Conservation (phyloP, 2,113 vertebrate genomes). For the Eretmochelys imbricata region DNA sequence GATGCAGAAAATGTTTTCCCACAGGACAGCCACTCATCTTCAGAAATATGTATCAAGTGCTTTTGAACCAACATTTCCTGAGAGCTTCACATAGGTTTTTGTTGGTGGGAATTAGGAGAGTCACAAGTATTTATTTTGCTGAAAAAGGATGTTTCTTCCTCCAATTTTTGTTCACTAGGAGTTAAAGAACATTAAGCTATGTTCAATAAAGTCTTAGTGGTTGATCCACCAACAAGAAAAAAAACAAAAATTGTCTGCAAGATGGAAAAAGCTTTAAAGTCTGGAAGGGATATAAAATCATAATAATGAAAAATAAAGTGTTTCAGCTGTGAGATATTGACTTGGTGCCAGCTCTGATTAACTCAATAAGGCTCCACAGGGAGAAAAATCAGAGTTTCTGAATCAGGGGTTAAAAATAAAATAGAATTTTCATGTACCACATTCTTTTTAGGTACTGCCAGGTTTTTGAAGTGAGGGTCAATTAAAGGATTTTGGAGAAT, state of each 20-base stretch:
- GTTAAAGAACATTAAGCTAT: slow-evolving; percentile 45
- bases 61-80: background rate
- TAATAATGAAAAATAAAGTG: slow-evolving; percentile 62
- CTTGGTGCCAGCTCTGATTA: slow-evolving; percentile 45
- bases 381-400: background rate
- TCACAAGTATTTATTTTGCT: slow-evolving; percentile 8
- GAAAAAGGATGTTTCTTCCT: slow-evolving; percentile 32
- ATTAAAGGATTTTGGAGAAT: background rate
- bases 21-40: background rate
- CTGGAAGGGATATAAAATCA: slow-evolving; percentile 64
- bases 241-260: slow-evolving; percentile 63
- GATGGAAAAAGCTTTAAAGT: slow-evolving; percentile 58
- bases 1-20: background rate
- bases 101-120: slow-evolving; percentile 19
- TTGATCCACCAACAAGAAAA: slow-evolving; percentile 55
- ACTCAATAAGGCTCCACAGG: background rate
- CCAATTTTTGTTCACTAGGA: slow-evolving; percentile 23
- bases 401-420: background rate
- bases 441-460: background rate
- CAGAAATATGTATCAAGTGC: background rate
- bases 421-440: background rate
- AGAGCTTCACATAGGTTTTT: background rate
- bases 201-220: slow-evolving; percentile 21
- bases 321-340: slow-evolving; percentile 55
- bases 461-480: background rate